Evolutionary conservation across 2,888 invertebrate genomes (phyloP).

Genomic region (Cheiracanthium punctorium): DNA sequence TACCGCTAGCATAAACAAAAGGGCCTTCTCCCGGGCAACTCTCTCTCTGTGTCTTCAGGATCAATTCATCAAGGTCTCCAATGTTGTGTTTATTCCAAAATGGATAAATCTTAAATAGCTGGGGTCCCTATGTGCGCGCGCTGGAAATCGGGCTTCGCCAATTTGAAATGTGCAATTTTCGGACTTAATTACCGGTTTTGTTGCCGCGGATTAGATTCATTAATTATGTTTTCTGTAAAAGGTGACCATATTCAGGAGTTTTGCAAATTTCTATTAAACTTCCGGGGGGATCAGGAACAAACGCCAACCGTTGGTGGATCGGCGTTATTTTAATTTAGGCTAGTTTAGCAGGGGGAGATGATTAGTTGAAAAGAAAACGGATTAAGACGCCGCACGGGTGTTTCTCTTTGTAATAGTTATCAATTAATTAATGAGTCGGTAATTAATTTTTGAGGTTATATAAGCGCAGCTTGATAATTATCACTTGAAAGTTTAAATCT

Average conservation of each 20-base stretch:
- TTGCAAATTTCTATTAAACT: conserved; percentile 27
- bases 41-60: conserved; percentile 29
- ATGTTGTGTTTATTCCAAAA: conserved; percentile 59
- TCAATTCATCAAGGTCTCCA: conserved; percentile 56
- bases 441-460: background rate
- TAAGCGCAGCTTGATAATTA: background rate
- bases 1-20: conserved; percentile 44
- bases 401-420: conserved; percentile 11
- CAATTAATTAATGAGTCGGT: conserved; percentile 3
- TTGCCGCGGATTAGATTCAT: conserved; percentile 40
- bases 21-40: conserved; percentile 37
- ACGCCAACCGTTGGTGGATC: background rate
- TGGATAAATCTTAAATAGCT: conserved; percentile 61
- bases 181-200: conserved; percentile 58
- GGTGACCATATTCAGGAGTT: conserved; percentile 1
- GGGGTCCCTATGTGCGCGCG: background rate
- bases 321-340: background rate
- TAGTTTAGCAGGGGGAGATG: background rate
- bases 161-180: conserved; percentile 10
- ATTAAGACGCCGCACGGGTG: background rate
- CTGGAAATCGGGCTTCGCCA: conserved; percentile 4
- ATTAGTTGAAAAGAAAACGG: background rate
- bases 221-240: conserved; percentile 15
- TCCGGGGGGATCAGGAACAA: background rate
- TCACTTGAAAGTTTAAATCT: background rate